Conservation (phyloP, 2,797 vertebrate species). For the Silurus aristotelis region DNA sequence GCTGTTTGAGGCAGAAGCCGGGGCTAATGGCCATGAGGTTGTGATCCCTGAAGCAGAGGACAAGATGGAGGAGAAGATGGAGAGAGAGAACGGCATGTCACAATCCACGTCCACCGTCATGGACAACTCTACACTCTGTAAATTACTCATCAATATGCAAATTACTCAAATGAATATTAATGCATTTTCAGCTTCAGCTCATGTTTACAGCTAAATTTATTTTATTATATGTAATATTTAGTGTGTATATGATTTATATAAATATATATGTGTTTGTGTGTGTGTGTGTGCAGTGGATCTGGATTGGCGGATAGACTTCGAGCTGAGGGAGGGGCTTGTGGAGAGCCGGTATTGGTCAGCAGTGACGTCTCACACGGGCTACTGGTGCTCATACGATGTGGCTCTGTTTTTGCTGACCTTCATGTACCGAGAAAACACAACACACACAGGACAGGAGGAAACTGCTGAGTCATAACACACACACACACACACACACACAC, state of each 20-base stretch:
- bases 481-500: constrained; percentile 33
- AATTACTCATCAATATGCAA: not conserved
- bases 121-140: constrained; percentile 70
- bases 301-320: constrained; percentile 92
- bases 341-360: constrained; percentile 96
- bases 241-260: not conserved
- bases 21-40: constrained; percentile 61
- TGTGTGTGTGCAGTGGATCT: constrained; percentile 79
- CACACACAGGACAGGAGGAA: constrained; percentile 60
- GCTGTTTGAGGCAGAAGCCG: constrained; percentile 59
- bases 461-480: constrained; percentile 49
- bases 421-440: constrained; percentile 85
- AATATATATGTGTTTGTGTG: constrained; percentile 9
- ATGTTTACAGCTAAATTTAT: no score
- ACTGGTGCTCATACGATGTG: constrained; percentile 94
- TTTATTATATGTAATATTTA: not conserved
- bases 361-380: constrained; percentile 93
- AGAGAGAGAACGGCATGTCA: constrained; percentile 69
- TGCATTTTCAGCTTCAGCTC: not conserved
- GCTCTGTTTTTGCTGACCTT: constrained; percentile 95
- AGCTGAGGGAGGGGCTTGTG: constrained; percentile 92
- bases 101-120: constrained; percentile 79
- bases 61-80: constrained; percentile 64
- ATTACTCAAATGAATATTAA: not conserved
- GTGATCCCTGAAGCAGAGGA: constrained; percentile 68